Conservation (phyloP, 2,888 invertebrate species). For the Leucoptera coffeella region DNA sequence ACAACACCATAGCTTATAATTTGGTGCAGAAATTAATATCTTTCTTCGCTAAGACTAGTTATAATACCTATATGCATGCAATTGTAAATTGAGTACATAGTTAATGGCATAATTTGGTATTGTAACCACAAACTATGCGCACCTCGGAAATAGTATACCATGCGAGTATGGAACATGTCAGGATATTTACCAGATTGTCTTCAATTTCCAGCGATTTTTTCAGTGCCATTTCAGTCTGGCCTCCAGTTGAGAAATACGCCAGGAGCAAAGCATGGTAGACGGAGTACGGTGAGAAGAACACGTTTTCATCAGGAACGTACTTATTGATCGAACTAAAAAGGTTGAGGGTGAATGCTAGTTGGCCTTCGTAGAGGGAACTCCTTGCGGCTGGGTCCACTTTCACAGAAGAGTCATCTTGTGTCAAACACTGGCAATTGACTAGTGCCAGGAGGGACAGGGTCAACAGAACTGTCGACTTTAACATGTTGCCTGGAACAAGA, state of each 20-base stretch:
- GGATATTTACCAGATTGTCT: slow-evolving; percentile 37
- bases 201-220: slow-evolving; percentile 58
- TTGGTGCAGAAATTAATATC: no score
- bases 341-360: slow-evolving; percentile 64
- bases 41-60: no score
- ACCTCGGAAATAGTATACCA: no score
- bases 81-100: no score
- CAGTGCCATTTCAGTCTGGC: slow-evolving; percentile 61
- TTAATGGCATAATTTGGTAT: no score
- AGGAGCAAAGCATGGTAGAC: slow-evolving; percentile 73
- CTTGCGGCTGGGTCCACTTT: slow-evolving; percentile 32
- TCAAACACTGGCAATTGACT: slow-evolving; percentile 34
- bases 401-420: slow-evolving; percentile 33
- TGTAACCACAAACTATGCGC: no score
- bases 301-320: slow-evolving; percentile 62
- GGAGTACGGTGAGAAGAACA: slow-evolving; percentile 86
- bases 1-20: no score
- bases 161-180: no score
- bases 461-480: slow-evolving; percentile 14
- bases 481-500: slow-evolving; percentile 17
- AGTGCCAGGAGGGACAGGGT: slow-evolving; percentile 15
- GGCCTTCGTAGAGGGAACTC: slow-evolving; percentile 27
- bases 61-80: no score
- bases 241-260: slow-evolving; percentile 71
- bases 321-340: slow-evolving; percentile 62